Conservation (phyloP, 2,113 vertebrate genomes). For the Aphelocoma coerulescens region DNA sequence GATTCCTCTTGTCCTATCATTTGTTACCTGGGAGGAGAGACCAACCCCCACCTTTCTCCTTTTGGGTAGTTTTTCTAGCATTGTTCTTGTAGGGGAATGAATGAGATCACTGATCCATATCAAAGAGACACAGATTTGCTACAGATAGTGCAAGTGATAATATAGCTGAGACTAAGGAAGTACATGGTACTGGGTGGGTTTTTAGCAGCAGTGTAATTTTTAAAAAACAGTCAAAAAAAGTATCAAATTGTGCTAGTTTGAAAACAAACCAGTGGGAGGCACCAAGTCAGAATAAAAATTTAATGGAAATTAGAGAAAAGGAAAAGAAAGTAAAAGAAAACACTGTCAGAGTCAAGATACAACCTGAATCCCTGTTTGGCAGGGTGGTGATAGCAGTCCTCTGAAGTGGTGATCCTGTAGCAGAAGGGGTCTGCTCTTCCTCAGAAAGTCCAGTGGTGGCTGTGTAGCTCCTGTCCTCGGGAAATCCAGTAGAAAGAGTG, state of each 20-base stretch:
- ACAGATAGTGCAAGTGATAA: not conserved
- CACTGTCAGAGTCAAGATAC: too few species aligned
- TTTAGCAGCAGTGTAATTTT: not conserved
- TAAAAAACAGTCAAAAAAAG: not conserved
- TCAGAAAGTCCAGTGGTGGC: too few species aligned
- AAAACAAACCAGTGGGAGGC: too few species aligned
- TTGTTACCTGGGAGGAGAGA: not conserved
- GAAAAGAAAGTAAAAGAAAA: too few species aligned
- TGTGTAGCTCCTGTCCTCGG: too few species aligned
- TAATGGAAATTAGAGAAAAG: too few species aligned
- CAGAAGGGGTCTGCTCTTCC: too few species aligned
- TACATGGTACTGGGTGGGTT: rapidly evolving
- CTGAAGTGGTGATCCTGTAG: too few species aligned
- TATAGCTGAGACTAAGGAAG: not conserved
- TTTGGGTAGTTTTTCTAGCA: not conserved
- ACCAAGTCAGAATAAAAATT: too few species aligned
- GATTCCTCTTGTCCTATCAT: not conserved
- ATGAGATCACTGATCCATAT: not conserved
- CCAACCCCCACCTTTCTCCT: not conserved
- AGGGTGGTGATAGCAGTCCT: too few species aligned
- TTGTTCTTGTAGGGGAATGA: not conserved
- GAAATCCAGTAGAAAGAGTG: too few species aligned
- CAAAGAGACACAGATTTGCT: not conserved
- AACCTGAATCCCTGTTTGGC: too few species aligned
- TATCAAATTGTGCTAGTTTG: not conserved